A percentile compares a stretch with the other conserved stretches of the same genome.
Evolutionary conservation across 1,140 invertebrate genomes (phyloP).

Genomic region (Microplitis mediator): DNA sequence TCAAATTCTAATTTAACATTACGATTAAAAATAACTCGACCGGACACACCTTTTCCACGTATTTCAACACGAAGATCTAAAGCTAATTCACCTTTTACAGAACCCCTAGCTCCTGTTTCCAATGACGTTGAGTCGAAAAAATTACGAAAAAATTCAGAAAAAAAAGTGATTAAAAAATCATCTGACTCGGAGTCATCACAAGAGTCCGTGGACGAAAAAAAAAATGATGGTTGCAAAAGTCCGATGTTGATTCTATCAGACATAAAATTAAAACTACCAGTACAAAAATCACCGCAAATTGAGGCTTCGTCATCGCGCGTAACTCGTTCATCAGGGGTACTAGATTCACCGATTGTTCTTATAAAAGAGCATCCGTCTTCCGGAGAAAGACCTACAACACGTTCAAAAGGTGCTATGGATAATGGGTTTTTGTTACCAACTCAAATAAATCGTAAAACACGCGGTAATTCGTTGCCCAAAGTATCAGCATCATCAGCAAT

Average conservation of each 20-base stretch:
- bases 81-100: not conserved
- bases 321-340: not conserved
- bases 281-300: constrained; percentile 24
- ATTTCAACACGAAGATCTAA: constrained; percentile 23
- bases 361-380: not conserved
- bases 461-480: constrained; percentile 33
- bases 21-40: constrained; percentile 11
- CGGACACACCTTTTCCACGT: constrained; percentile 27
- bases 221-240: no score
- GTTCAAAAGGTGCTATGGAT: constrained; percentile 33
- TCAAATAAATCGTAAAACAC: constrained; percentile 25
- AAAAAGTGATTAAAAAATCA: constrained; percentile 6
- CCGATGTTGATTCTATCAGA: no score
- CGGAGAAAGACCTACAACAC: constrained; percentile 34
- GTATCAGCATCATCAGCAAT: not conserved
- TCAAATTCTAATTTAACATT: not conserved
- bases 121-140: constrained; percentile 9
- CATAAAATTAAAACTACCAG: constrained; percentile 14
- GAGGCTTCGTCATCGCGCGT: not conserved
- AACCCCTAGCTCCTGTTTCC: not conserved
- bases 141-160: not conserved
- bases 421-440: constrained; percentile 36
- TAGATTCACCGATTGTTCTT: not conserved
- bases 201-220: no score
- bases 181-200: not conserved